Base-by-base conservation (phyloP, 2,888 invertebrate genomes). In the Protonemura montana region DNA sequence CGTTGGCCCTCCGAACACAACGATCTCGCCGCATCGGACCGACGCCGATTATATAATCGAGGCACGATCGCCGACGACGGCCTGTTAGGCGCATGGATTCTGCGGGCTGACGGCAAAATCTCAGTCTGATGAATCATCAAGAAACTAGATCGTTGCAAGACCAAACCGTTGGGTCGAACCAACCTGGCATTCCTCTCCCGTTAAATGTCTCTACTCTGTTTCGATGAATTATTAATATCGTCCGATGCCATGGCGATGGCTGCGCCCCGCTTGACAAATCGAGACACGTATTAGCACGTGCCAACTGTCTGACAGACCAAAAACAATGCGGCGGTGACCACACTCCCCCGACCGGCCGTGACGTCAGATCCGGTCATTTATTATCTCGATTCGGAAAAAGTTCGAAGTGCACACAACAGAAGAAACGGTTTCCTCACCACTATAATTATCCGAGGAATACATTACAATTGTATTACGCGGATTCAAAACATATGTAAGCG, bases 341-440 rank as follows among this genome's bases (percentile, higher is more conserved):
- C 35, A 41, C 82, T 41, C 78, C 41, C n/a, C 82, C 82, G 42
- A 26, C 26, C 26, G 26, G 41, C 82, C 26, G 42, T 83, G 82
- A 84, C 84, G 84, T 84, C 84, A 84, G 16, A 76, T 84, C 84
- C 84, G 84, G 84, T 83, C 83, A 83, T 59, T 83, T 42, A n/a
- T 42, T 41, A 41, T 83, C 59, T 41, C 42, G 83, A 26, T 78
- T 78, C 81, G 81, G 13, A n/a, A 81, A 81, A 28, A 81, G 27
- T 27, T 6, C 26, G 76, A 5, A 78, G n/a, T 26, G 26, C 59
- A 59, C 13, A 59, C 59, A 59, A 59, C 59, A 59, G 59, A 59
- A 59, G 59, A 59, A 59, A 59, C 59, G 10, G 82, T 82, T 82
- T 82, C 82, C 82, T 30, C 30, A 26, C n/a, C 41, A 41, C 82